Percentiles rank a stretch among this genome's conserved stretches.
These are phyloP conservation scores for Brachymystax lenok DNA, from an alignment of 2,797 vertebrate species.

Conservation along the genomic window DNA sequence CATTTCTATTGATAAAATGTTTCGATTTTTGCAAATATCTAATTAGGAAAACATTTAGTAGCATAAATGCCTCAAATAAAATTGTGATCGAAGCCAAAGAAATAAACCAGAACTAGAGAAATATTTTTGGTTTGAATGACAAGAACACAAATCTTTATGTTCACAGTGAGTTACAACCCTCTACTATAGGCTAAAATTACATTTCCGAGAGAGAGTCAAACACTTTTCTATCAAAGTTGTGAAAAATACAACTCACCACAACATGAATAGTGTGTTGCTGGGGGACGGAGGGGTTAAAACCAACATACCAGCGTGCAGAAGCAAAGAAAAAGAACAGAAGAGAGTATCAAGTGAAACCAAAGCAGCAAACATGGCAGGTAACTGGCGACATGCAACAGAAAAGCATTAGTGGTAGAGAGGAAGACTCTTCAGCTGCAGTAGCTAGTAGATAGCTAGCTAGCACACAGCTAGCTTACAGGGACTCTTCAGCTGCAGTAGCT, in stretches of 20 bases:
- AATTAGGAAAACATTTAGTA: conserved; percentile 12
- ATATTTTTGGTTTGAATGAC: conserved; percentile 13
- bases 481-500: conserved; percentile 22
- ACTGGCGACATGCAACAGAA: conserved; percentile 46
- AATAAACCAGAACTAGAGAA: conserved; percentile 13
- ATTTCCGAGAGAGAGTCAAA: too few species aligned
- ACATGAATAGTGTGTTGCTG: conserved; percentile 99
- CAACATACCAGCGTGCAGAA: conserved; percentile 92
- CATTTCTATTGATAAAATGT: not conserved
- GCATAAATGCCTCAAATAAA: conserved; percentile 11
- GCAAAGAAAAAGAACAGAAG: conserved; percentile 84
- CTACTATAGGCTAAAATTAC: not conserved
- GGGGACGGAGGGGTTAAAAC: conserved; percentile 66
- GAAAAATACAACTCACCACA: conserved; percentile 93
- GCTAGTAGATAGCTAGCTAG: too few species aligned
- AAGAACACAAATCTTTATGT: conserved; percentile 44
- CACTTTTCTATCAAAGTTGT: conserved; percentile 68
- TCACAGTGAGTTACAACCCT: conserved; percentile 17
- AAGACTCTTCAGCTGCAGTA: too few species aligned
- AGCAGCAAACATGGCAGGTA: conserved; percentile 62
- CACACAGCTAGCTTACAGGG: too few species aligned
- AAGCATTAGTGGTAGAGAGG: conserved; percentile 33
- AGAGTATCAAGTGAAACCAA: conserved; percentile 79
- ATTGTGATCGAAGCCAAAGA: too few species aligned
- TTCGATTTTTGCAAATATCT: conserved; percentile 10